Conservation (phyloP, 2,113 vertebrate species). For the Anhinga anhinga region DNA sequence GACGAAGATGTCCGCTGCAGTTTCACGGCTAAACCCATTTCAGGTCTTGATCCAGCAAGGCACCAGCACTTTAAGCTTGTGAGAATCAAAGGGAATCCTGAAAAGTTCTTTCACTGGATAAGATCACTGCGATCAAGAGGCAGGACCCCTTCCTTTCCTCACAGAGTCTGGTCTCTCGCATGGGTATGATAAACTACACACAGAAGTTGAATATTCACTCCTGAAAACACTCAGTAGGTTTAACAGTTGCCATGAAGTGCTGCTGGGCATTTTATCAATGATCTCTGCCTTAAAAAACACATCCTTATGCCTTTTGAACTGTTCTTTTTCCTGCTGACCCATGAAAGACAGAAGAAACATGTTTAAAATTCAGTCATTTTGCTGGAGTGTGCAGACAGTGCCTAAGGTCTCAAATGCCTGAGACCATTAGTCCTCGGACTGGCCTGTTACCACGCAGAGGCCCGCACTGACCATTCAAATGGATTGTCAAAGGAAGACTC, state of each 20-base stretch:
- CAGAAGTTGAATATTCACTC: background rate
- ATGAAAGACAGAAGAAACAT: background rate
- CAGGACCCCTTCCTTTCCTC: background rate
- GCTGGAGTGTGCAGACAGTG: background rate
- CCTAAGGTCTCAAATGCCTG: background rate
- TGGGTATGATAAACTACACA: no score
- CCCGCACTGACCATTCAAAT: rapidly evolving
- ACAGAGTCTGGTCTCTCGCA: background rate
- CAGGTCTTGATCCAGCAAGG: background rate
- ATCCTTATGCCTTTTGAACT: background rate
- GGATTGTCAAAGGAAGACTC: background rate
- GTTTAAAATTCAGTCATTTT: background rate
- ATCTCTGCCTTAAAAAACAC: background rate
- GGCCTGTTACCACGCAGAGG: background rate
- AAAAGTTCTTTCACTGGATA: background rate
- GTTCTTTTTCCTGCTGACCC: background rate
- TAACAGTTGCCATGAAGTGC: background rate
- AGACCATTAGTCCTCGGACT: background rate
- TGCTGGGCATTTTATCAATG: background rate
- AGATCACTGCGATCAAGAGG: background rate
- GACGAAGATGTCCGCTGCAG: background rate
- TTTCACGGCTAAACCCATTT: background rate
- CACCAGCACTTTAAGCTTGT: background rate
- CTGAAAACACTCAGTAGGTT: background rate
- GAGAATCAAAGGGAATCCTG: background rate